A percentile compares a stretch with the other conserved stretches of the same genome.
These are phyloP conservation scores for Macrochelys suwanniensis DNA, from an alignment of 2,797 vertebrate genomes.

Conservation along the genomic window DNA sequence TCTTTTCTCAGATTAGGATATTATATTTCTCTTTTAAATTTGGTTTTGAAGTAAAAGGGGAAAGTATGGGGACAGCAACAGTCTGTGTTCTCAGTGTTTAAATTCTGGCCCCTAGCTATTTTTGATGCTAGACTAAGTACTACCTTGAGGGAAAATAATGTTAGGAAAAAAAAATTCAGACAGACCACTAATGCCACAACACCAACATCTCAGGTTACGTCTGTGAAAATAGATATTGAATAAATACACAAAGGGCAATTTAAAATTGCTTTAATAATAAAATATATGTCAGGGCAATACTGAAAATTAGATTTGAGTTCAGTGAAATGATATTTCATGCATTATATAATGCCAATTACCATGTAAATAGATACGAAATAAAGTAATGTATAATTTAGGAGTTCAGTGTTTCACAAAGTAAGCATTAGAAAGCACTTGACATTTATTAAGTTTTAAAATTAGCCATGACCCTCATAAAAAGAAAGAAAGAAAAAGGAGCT, in stretches of 20 bases:
- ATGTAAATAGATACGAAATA: conserved; percentile 78
- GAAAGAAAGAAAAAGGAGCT: background rate
- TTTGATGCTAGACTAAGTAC: conserved; percentile 42
- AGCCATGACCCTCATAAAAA: conserved; percentile 17
- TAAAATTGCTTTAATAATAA: conserved; percentile 76
- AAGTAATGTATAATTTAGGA: conserved; percentile 76
- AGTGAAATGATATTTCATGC: conserved; percentile 74
- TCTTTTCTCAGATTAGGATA: background rate
- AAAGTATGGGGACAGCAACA: background rate
- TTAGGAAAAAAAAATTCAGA: conserved; percentile 60
- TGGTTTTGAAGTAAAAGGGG: background rate
- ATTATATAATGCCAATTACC: conserved; percentile 76
- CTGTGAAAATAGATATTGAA: conserved; percentile 64
- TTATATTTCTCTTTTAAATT: background rate
- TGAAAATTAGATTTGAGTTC: conserved; percentile 73
- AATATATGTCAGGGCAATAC: conserved; percentile 69
- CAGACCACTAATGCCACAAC: conserved; percentile 49
- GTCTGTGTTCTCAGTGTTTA: background rate
- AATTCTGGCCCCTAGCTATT: conserved; percentile 18
- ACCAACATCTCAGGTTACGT: conserved; percentile 39
- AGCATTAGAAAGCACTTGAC: conserved; percentile 54
- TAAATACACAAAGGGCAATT: conserved; percentile 74
- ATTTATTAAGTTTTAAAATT: conserved; percentile 67
- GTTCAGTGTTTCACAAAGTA: conserved; percentile 66
- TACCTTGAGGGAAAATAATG: conserved; percentile 44